phyloP scores from a whole-genome alignment of 2,797 vertebrate genomes.

The Microhierax caerulescens region DNA sequence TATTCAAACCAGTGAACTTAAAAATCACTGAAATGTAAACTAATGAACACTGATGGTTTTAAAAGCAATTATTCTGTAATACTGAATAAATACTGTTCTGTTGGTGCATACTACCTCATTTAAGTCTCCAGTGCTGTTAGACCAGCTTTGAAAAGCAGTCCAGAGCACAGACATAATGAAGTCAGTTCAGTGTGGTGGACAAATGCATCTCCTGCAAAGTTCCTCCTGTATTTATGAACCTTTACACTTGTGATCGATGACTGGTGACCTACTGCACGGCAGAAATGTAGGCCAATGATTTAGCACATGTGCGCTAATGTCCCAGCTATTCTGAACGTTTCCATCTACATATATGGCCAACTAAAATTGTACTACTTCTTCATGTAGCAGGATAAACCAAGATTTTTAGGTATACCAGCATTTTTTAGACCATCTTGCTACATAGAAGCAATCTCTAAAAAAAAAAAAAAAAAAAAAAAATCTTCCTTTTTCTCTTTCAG shows the following conservation, averaged over 20 bases:
- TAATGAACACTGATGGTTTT: not conserved
- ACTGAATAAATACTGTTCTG: not conserved
- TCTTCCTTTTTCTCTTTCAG: not conserved
- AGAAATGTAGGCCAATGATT: not conserved
- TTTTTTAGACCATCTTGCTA: not conserved
- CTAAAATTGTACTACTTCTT: not conserved
- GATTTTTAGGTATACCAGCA: not conserved
- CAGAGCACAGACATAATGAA: not conserved
- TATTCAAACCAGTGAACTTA: not conserved
- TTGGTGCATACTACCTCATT: not conserved
- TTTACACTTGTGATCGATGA: not conserved
- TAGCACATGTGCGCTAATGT: not conserved
- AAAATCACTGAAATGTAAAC: not conserved
- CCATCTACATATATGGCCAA: not conserved
- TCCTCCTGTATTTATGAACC: not conserved
- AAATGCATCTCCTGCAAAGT: not conserved
- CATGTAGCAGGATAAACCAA: not conserved
- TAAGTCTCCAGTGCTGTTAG: not conserved
- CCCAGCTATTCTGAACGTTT: not conserved
- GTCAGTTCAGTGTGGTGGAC: rapidly evolving
- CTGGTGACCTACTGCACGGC: not conserved
- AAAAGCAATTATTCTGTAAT: not conserved
- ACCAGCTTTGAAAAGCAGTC: not conserved
- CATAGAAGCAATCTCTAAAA: not conserved
- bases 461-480: not conserved